A percentile compares a stretch with the other conserved stretches of the same genome.
Evolutionary conservation across 2,797 vertebrate genomes (phyloP).

Genomic region (Sardinella longiceps): DNA sequence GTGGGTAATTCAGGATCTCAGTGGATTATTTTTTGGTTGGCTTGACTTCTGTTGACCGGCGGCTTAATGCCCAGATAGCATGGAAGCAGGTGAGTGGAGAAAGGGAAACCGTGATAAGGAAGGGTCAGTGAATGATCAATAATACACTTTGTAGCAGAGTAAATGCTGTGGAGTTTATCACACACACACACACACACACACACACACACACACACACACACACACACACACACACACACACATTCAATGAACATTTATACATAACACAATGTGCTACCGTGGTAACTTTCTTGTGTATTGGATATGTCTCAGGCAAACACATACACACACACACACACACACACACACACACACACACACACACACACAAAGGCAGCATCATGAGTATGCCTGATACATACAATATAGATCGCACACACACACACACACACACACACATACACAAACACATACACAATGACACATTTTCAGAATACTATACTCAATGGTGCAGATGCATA

Average conservation of each 20-base stretch:
- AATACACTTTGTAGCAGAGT: not conserved
- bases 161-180: not conserved
- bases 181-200: not conserved
- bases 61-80: not conserved
- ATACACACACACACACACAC: too few relatives aligned
- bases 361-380: not conserved
- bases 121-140: slow-evolving; percentile 8
- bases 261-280: too few relatives aligned
- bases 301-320: too few relatives aligned
- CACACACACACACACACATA: not conserved
- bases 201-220: not conserved
- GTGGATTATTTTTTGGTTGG: not conserved
- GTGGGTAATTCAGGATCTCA: not conserved
- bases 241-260: too few relatives aligned
- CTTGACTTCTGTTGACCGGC: not conserved
- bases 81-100: not conserved
- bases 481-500: too few relatives aligned
- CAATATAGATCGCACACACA: not conserved
- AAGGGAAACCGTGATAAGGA: not conserved
- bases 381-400: too few relatives aligned
- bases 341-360: too few relatives aligned
- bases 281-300: too few relatives aligned
- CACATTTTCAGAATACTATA: not conserved
- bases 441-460: not conserved
- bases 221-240: not conserved